Conservation (phyloP, 2,113 vertebrate species). For the Heterotilapia buettikoferi region DNA sequence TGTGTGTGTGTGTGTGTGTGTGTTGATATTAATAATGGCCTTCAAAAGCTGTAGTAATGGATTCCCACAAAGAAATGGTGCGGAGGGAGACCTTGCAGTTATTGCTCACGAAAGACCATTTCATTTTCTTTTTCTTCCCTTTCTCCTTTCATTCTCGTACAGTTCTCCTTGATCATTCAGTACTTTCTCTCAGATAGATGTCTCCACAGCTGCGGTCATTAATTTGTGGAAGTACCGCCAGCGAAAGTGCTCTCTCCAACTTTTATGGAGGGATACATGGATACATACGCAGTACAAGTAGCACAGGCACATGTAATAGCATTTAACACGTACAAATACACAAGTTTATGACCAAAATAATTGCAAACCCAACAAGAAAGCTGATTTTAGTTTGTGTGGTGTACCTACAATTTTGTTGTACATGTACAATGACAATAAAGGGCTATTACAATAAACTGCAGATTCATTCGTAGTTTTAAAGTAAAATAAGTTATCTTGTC, state of each 20-base stretch:
- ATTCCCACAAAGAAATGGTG: neutral
- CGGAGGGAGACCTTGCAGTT: neutral
- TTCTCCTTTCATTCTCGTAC: neutral
- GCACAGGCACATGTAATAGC: neutral
- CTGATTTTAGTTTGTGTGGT: neutral
- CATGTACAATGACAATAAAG: neutral
- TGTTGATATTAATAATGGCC: neutral
- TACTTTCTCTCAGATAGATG: conserved; percentile 11
- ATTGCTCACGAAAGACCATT: conserved; percentile 6
- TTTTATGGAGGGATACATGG: neutral
- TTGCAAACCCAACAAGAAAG: neutral
- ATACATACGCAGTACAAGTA: neutral
- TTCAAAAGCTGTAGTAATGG: neutral
- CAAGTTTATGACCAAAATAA: neutral
- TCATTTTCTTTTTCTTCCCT: neutral
- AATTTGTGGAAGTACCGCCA: conserved; percentile 5
- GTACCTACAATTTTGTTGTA: neutral
- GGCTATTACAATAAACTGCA: neutral
- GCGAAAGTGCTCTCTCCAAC: neutral
- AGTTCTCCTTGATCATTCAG: conserved; percentile 1
- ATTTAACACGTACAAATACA: neutral
- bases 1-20: neutral
- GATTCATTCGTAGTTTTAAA: neutral
- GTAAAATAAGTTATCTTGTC: neutral
- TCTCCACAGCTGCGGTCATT: conserved; percentile 7